Evolutionary conservation across 2,113 vertebrate genomes (phyloP).

Genomic region (Cyphomyrus discorhynchus): DNA sequence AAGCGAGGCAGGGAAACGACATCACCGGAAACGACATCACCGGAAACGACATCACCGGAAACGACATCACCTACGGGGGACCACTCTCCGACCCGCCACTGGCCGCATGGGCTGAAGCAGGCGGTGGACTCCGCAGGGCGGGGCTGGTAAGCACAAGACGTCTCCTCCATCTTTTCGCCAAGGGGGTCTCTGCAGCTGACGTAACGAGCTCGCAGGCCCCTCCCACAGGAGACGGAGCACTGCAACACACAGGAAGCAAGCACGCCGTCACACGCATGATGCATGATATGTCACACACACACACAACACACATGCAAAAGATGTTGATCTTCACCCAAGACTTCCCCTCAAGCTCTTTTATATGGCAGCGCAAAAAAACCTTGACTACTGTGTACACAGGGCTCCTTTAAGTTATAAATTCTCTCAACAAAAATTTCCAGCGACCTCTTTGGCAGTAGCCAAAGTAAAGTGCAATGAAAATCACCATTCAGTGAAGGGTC

Average conservation of each 20-base stretch:
- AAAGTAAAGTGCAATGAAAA: not conserved
- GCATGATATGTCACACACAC: not conserved
- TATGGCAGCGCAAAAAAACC: not conserved
- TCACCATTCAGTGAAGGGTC: not conserved
- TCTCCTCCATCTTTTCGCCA: conserved; percentile 76
- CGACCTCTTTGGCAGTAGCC: not conserved
- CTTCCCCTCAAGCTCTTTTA: not conserved
- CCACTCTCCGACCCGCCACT: conserved; percentile 85
- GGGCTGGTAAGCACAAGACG: conserved; percentile 69
- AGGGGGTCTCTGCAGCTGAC: conserved; percentile 83
- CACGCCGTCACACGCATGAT: too few species aligned
- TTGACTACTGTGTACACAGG: not conserved
- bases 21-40: conserved; percentile 44
- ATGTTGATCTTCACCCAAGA: not conserved
- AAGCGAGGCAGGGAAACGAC: conserved; percentile 29
- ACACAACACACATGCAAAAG: not conserved
- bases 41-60: too few species aligned
- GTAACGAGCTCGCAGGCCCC: conserved; percentile 78
- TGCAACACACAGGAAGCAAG: conserved; percentile 43
- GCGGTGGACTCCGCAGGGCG: conserved; percentile 71
- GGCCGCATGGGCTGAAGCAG: conserved; percentile 85
- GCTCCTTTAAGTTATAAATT: not conserved
- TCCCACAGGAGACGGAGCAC: conserved; percentile 89
- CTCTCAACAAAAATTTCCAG: not conserved
- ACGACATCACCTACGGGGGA: conserved; percentile 72